Percentiles rank a stretch among this genome's conserved stretches.
Conservation (phyloP, 2,113 vertebrate species). For the Lucifuga dentata region DNA sequence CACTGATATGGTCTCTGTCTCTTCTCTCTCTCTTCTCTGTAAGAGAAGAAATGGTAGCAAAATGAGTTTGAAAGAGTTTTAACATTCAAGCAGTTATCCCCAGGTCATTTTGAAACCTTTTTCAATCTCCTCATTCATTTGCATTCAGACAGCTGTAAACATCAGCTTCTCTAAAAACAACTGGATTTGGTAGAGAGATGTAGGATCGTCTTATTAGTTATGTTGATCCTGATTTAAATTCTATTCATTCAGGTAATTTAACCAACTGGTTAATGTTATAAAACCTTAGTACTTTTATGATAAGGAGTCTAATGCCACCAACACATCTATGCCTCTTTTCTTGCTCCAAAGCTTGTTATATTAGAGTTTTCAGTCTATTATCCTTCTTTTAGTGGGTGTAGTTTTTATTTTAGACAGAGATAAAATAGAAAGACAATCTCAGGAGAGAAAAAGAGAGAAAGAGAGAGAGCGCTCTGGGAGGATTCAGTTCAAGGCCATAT, state of each 20-base stretch:
- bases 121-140: constrained; percentile 7
- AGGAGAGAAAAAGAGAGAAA: neutral
- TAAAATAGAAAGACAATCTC: neutral
- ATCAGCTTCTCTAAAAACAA: constrained; percentile 26
- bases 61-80: neutral
- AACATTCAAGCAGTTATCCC: neutral
- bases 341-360: neutral
- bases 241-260: no score
- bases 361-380: neutral
- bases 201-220: no score
- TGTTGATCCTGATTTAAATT: no score
- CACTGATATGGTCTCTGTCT: neutral
- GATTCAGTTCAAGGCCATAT: constrained; percentile 27
- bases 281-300: no score
- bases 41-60: neutral
- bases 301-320: no score
- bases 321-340: neutral
- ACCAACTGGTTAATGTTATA: no score
- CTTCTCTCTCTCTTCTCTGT: no score
- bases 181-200: no score
- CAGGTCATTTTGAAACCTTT: neutral
- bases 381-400: neutral
- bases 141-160: constrained; percentile 41
- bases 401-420: neutral
- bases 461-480: neutral